Percentiles rank a stretch among this genome's conserved stretches.
phyloP scores from a whole-genome alignment of 2,113 vertebrate species.

The Takifugu bimaculatus region DNA sequence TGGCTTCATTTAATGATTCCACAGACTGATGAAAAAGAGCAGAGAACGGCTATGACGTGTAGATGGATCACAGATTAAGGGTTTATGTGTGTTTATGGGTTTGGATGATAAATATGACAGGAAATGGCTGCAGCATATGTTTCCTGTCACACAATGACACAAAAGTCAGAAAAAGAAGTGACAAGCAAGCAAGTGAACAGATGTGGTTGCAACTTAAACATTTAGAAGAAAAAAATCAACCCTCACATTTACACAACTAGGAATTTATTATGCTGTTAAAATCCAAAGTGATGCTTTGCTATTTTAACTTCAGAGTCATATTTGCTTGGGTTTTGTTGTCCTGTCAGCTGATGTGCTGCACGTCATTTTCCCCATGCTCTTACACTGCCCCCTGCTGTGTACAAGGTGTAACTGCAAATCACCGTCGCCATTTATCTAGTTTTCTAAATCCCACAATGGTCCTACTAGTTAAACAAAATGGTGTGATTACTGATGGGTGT shows the following conservation, averaged over 20 bases:
- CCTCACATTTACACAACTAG: too few relatives aligned
- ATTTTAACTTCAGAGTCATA: too few relatives aligned
- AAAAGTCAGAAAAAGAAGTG: neutral
- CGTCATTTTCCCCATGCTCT: neutral
- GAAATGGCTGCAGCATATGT: slow-evolving; percentile 70
- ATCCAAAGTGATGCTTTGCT: too few relatives aligned
- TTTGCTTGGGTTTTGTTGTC: neutral
- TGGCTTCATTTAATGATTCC: neutral
- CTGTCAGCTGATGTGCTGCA: neutral
- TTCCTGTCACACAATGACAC: slow-evolving; percentile 60
- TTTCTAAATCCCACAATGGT: neutral
- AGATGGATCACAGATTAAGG: neutral
- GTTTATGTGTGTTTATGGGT: slow-evolving; percentile 19
- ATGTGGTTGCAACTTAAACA: slow-evolving; percentile 8
- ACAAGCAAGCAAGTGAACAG: slow-evolving; percentile 7
- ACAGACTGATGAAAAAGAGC: neutral
- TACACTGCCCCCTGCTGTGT: slow-evolving; percentile 49
- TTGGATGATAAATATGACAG: slow-evolving; percentile 46
- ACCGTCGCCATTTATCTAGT: neutral
- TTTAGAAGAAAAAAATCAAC: neutral
- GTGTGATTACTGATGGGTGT: neutral
- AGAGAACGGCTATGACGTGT: slow-evolving; percentile 12
- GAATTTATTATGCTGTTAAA: too few relatives aligned
- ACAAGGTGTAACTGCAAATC: slow-evolving; percentile 5
- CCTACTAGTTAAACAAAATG: too few relatives aligned